Percentiles rank a stretch among this genome's conserved stretches.
phyloP scores from a whole-genome alignment of 2,113 vertebrate species.

The Protomyctophum bolini region DNA sequence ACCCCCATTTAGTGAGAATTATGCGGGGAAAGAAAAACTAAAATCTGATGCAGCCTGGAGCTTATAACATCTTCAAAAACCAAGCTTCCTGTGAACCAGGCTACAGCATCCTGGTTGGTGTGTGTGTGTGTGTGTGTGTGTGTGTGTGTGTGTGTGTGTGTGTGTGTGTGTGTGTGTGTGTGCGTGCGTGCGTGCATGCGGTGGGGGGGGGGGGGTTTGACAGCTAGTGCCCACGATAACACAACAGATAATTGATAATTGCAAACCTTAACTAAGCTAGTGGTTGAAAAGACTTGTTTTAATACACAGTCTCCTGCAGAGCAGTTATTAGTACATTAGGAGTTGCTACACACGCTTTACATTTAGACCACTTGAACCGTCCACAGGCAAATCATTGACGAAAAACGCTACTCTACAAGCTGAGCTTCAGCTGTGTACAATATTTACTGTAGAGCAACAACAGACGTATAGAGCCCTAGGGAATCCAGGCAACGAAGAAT shows the following conservation, averaged over 20 bases:
- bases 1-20: conserved; percentile 61
- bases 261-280: conserved; percentile 41
- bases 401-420: too few relatives aligned
- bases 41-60: conserved; percentile 50
- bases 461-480: too few relatives aligned
- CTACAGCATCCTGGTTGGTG: conserved; percentile 62
- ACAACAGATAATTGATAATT: conserved; percentile 7
- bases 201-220: conserved; percentile 67
- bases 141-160: conserved; percentile 25
- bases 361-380: too few relatives aligned
- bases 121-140: conserved; percentile 57
- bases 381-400: too few relatives aligned
- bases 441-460: too few relatives aligned
- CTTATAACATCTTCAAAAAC: conserved; percentile 37
- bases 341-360: too few relatives aligned
- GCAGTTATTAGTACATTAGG: too few relatives aligned
- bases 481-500: too few relatives aligned
- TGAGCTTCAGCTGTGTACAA: too few relatives aligned
- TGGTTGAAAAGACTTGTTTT: too few relatives aligned
- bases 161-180: conserved; percentile 65
- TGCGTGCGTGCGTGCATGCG: too few relatives aligned
- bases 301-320: too few relatives aligned
- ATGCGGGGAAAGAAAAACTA: not conserved
- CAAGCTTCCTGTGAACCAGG: conserved; percentile 48
- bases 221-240: conserved; percentile 49